phyloP scores from a whole-genome alignment of 2,113 vertebrate species.

The Leptobrachium ailaonicum region DNA sequence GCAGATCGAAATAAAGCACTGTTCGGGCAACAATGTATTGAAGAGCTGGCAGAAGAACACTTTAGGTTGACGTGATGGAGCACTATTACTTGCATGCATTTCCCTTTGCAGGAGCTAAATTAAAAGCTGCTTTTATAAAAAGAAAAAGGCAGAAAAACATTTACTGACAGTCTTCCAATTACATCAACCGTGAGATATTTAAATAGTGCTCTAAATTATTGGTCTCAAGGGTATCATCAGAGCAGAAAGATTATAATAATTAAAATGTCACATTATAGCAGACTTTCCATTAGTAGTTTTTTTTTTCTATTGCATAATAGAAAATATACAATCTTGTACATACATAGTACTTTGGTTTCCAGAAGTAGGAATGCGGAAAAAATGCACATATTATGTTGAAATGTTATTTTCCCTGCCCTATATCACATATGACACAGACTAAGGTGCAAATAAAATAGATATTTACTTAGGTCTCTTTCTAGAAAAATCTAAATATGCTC shows the following conservation, averaged over 20 bases:
- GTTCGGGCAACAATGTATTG: too few species aligned
- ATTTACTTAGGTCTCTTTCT: too few species aligned
- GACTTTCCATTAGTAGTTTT: too few species aligned
- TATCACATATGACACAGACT: too few species aligned
- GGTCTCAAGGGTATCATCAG: not conserved
- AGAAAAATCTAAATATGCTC: too few species aligned
- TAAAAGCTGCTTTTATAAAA: not conserved
- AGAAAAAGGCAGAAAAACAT: not conserved
- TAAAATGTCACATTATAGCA: not conserved
- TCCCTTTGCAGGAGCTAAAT: not conserved
- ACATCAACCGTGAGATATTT: not conserved
- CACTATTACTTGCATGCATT: not conserved
- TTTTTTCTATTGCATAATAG: too few species aligned
- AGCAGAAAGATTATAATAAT: slow-evolving; percentile 3
- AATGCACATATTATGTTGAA: too few species aligned
- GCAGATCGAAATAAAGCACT: too few species aligned
- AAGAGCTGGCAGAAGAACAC: too few species aligned
- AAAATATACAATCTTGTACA: not conserved
- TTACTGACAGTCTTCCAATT: not conserved
- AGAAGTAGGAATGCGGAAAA: too few species aligned
- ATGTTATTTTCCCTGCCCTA: too few species aligned
- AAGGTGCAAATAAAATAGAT: too few species aligned
- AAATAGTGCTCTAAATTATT: not conserved
- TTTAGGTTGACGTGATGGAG: not conserved
- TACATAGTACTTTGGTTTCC: not conserved